Evolutionary conservation across 2,797 vertebrate species (phyloP), one percentile per base, ranked within the genome.

Genomic region (Lepidocolaptes lacrymiger): DNA sequence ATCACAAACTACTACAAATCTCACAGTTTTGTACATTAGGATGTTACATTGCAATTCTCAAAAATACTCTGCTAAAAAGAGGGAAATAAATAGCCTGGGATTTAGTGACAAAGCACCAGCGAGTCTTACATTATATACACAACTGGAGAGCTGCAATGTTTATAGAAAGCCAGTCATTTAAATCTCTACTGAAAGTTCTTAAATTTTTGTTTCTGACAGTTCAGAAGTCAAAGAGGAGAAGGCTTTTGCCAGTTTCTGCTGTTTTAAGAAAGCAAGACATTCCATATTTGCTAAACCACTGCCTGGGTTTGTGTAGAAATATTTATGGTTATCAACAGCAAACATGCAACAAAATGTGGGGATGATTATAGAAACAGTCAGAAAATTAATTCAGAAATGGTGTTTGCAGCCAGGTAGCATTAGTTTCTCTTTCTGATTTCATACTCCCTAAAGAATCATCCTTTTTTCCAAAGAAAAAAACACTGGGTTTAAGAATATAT

Each of bases 181-280:
- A 95, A 91, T 32, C 37, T 77, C 58, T 55, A 24, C 55, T 85
- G 56, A 37, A 96, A 91, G 83, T 67, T 87, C 80, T 82, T 95
- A 90, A 89, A 95, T 95, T 88, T 91, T 82, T 56, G 56, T 1
- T 94, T 94, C 83, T 95, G 91, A 95, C 93, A 78, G 73, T 22
- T 56, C 79, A 78, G 48, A 68, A 73, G 66, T 62, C 36, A 32
- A 72, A 28, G 5, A 83, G 49, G 49, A 88, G 67, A 56, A 73
- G 30, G 22, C n/a, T 72, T 62, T 55, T 78, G 49, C 54, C 78
- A 78, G 26, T 78, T 51, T 78, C 21, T 32, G 21, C 28, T 77
- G 43, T 32, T 83, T 46, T 51, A 67, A 56, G 61, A 73, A 62
- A 67, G 36, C 7, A 46, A 82, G 41, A 78, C 67, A n/a, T 74